Percentiles rank a stretch among this genome's conserved stretches.
These are phyloP conservation scores for Brachionus koreanus DNA, from an alignment of 1,140 invertebrate genomes.

Conservation along the genomic window DNA sequence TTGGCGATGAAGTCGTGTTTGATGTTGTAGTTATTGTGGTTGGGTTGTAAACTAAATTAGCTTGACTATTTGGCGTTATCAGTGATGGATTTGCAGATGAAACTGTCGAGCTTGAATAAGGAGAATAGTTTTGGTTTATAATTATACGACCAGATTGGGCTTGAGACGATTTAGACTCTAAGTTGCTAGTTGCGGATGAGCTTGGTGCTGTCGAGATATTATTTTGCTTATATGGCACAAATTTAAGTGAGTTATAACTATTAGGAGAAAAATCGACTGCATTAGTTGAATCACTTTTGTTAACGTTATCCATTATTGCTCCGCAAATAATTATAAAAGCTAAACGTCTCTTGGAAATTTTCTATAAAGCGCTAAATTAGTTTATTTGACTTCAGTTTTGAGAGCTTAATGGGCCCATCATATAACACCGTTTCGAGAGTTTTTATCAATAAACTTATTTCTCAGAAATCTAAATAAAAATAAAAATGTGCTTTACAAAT, in stretches of 20 bases:
- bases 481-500: background rate
- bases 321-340: background rate
- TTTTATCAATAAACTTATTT: background rate
- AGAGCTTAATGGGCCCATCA: background rate
- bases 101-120: background rate
- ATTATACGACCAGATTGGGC: background rate
- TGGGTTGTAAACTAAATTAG: background rate
- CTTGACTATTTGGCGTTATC: background rate
- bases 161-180: background rate
- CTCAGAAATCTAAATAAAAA: background rate
- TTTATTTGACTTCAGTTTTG: background rate
- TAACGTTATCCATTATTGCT: constrained; percentile 19
- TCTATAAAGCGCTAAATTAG: background rate
- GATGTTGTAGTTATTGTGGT: constrained; percentile 9
- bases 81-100: background rate
- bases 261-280: background rate
- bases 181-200: background rate
- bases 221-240: background rate
- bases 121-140: background rate
- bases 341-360: background rate
- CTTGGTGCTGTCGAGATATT: background rate
- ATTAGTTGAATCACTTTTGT: background rate
- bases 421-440: background rate
- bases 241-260: constrained; percentile 13
- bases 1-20: background rate